Evolutionary conservation across 2,113 vertebrate genomes (phyloP), one percentile per base, ranked within the genome.

Genomic region (Toxostoma redivivum): DNA sequence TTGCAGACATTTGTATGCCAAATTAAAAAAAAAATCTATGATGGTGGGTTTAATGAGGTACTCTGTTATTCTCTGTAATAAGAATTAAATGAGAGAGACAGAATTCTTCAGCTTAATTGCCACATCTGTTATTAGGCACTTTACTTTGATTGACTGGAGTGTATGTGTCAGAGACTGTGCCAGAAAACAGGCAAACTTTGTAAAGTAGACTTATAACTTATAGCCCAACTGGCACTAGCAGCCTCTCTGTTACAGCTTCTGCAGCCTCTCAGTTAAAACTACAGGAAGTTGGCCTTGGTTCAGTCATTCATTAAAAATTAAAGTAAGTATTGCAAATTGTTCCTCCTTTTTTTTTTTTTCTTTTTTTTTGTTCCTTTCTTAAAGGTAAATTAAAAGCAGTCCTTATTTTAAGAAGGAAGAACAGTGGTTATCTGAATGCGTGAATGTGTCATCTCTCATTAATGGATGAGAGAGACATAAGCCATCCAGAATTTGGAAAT

Each of bases 71-170:
- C 93, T 86, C 64, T 61, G 78, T 85, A 96, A 97, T 96, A 97
- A 98, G 97, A 97, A 96, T 47, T 94, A 93, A 94, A 96, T 84
- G 45, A 92, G 80, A 95, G 94, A 98, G 94, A 97, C 92, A 80
- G 95, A 81, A 92, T 95, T 98, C 96, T 97, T 97, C 97, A 97
- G 94, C 94, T 98, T 97, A 98, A 98, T 97, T 97, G 95, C 96
- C 96, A 97, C 97, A 98, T 98, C 97, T 98, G 97, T 96, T 98
- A 96, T 96, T 88, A 97, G 96, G 95, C 95, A 97, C 97, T 98
- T 97, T 72, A 95, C 81, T n/a, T 24, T 98, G 97, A 98, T 97
- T 98, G 97, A 98, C 97, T 98, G 95, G 88, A 97, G 97, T 96
- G 97, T 64, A 88, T 96, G 96, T 97, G 97, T 97, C 37, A 94